Percentiles rank a stretch among this genome's conserved stretches.
Evolutionary conservation across 2,797 vertebrate genomes (phyloP).

Genomic region (Sarcoramphus papa): DNA sequence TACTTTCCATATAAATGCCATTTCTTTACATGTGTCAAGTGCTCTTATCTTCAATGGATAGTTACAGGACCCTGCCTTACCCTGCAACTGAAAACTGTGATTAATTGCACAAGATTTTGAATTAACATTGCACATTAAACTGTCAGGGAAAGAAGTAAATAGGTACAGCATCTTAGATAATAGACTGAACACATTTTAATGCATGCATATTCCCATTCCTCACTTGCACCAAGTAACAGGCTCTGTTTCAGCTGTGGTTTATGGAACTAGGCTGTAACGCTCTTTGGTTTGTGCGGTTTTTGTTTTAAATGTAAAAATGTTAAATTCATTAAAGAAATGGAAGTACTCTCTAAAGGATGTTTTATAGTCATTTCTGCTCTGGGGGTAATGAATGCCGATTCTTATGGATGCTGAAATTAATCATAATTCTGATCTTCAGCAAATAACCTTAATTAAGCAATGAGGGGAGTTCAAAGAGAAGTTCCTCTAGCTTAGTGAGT

Average conservation of each 20-base stretch:
- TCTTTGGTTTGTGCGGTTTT: neutral
- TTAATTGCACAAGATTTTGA: neutral
- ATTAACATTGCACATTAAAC: neutral
- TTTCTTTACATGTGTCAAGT: neutral
- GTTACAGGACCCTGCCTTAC: neutral
- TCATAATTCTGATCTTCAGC: neutral
- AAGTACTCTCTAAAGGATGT: neutral
- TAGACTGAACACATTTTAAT: neutral
- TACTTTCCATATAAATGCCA: neutral
- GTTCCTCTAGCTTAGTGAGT: neutral
- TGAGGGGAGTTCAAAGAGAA: neutral
- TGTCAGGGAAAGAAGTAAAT: neutral
- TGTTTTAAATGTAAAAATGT: neutral
- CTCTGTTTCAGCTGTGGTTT: neutral
- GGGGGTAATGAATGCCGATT: neutral
- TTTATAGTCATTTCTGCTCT: neutral
- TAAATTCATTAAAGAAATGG: neutral
- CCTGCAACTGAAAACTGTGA: neutral
- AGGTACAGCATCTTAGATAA: neutral
- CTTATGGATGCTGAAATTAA: neutral
- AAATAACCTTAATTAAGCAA: neutral
- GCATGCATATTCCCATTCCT: neutral
- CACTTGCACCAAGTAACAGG: neutral
- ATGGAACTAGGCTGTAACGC: neutral
- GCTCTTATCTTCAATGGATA: neutral